phyloP scores from a whole-genome alignment of 1,140 invertebrate genomes.

The Drosophila mayri region DNA sequence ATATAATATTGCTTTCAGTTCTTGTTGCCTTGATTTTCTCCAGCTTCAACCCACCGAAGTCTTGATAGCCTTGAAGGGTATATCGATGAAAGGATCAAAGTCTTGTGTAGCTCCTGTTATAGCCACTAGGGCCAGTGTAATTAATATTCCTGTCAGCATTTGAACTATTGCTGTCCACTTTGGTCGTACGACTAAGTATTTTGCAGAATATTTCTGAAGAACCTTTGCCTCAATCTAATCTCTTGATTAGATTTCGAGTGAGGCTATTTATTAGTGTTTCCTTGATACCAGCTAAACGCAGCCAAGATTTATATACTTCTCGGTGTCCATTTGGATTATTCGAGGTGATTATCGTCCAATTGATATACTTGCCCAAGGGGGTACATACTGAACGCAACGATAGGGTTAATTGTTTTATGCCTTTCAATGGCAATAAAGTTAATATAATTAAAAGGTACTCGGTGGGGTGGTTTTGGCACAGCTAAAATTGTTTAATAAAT shows the following conservation, averaged over 20 bases:
- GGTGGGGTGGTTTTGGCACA: neutral
- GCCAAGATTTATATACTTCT: constrained; percentile 45
- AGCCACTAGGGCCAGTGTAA: constrained; percentile 44
- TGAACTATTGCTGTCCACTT: constrained; percentile 14
- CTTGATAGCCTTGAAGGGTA: constrained; percentile 67
- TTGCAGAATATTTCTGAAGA: constrained; percentile 5
- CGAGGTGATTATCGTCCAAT: constrained; percentile 9
- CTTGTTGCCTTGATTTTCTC: neutral
- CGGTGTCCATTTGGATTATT: constrained; percentile 26
- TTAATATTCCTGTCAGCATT: constrained; percentile 37
- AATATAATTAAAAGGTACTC: neutral
- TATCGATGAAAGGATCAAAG: constrained; percentile 63
- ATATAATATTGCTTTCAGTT: neutral
- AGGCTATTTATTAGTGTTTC: constrained; percentile 20
- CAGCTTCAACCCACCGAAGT: constrained; percentile 52
- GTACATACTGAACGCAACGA: neutral
- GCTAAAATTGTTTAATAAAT: neutral
- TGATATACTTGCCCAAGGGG: constrained; percentile 12
- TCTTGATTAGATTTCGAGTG: constrained; percentile 39
- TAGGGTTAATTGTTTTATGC: constrained; percentile 37
- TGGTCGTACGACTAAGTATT: constrained; percentile 30
- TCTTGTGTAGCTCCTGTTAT: constrained; percentile 7
- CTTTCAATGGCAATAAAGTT: constrained; percentile 11
- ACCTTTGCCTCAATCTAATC: constrained; percentile 57
- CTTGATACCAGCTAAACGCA: constrained; percentile 11